Conservation (phyloP, 2,888 invertebrate genomes). For the Melanargia galathea region DNA sequence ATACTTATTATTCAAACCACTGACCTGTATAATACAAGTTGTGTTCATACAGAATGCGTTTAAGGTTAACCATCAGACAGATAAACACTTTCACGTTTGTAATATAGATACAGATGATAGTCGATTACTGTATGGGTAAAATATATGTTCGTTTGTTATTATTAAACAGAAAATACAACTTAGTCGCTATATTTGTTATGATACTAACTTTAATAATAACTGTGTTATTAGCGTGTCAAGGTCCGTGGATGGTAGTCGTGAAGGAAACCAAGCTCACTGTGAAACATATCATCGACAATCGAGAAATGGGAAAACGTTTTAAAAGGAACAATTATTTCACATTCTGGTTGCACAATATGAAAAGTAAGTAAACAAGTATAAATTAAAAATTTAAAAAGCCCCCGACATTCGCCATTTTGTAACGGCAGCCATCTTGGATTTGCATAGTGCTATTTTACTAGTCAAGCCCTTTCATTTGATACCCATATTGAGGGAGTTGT, state of each 20-base stretch:
- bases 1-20: too few species aligned
- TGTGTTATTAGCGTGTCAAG: slow-evolving; percentile 7
- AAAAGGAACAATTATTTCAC: slow-evolving; percentile 24
- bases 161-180: not conserved
- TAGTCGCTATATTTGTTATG: not conserved
- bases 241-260: slow-evolving; percentile 16
- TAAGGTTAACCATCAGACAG: too few species aligned
- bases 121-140: not conserved
- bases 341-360: slow-evolving; percentile 59
- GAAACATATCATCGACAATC: not conserved
- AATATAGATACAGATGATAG: not conserved
- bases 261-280: slow-evolving; percentile 14
- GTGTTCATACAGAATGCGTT: too few species aligned
- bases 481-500: too few species aligned
- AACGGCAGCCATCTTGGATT: too few species aligned
- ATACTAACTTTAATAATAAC: not conserved
- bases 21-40: too few species aligned
- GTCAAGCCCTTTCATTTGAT: too few species aligned
- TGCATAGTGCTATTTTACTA: too few species aligned
- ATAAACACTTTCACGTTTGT: too few species aligned
- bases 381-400: too few species aligned
- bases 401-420: too few species aligned
- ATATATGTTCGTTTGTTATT: not conserved
- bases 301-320: slow-evolving; percentile 25
- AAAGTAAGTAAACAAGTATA: slow-evolving; percentile 56